Conservation (phyloP, 1,140 invertebrate species). For the Saccostrea glomerata region DNA sequence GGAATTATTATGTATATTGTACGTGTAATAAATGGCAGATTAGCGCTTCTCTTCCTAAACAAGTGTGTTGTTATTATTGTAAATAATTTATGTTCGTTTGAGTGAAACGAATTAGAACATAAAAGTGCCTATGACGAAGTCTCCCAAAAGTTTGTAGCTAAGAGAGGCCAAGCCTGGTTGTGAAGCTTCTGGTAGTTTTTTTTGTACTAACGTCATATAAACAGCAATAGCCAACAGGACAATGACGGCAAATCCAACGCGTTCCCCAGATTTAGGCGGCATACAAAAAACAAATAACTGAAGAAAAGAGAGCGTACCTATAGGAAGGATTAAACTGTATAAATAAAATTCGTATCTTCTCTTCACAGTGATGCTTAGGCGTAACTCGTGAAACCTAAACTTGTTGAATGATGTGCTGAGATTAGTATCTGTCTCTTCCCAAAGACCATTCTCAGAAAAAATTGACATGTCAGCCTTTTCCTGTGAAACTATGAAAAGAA, state of each 20-base stretch:
- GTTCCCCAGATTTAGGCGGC: conserved; percentile 36
- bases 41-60: too few species aligned
- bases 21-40: too few species aligned
- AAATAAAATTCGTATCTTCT: conserved; percentile 23
- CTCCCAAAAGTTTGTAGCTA: background rate
- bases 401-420: background rate
- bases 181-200: conserved; percentile 14
- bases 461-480: background rate
- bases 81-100: too few species aligned
- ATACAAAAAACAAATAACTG: conserved; percentile 39
- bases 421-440: background rate
- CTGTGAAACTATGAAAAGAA: background rate
- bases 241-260: conserved; percentile 34
- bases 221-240: conserved; percentile 34
- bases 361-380: background rate
- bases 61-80: too few species aligned
- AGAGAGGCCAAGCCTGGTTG: background rate
- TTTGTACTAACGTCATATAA: background rate
- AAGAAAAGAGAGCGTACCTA: conserved; percentile 3
- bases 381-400: background rate
- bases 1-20: too few species aligned
- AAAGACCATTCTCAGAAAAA: background rate
- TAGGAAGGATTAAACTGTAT: conserved; percentile 15
- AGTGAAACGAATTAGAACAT: too few species aligned
- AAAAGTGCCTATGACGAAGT: background rate